Conservation (phyloP, 1,140 invertebrate genomes). For the Pristionchus pacificus region DNA sequence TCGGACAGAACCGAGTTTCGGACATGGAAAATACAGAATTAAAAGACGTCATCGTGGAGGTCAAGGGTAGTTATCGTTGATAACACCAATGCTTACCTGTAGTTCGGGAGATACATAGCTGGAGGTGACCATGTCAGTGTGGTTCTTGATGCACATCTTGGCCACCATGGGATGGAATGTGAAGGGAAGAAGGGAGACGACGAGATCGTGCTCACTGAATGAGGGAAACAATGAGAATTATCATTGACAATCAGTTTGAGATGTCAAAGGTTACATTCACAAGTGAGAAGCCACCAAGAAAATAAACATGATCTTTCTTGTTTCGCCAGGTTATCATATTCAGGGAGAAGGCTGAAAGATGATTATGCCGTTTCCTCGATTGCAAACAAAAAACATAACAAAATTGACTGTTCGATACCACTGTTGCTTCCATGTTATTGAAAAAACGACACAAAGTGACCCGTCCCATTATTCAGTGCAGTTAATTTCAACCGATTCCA, state of each 20-base stretch:
- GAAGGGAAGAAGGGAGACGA: conserved; percentile 84
- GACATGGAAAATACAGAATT: too few species aligned
- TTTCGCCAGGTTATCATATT: not conserved
- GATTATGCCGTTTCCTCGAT: not conserved
- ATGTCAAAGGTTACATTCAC: not conserved
- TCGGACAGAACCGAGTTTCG: too few species aligned
- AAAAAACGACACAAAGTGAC: too few species aligned
- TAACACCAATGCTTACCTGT: conserved; percentile 63
- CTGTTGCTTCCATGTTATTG: too few species aligned
- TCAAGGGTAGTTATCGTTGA: not conserved
- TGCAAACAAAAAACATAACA: conserved; percentile 1
- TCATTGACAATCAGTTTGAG: not conserved
- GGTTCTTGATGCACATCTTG: conserved; percentile 76
- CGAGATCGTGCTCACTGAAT: conserved; percentile 69
- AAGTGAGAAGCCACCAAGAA: not conserved
- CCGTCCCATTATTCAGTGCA: too few species aligned
- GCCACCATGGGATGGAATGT: conserved; percentile 77
- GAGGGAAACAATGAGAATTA: not conserved
- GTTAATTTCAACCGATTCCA: too few species aligned
- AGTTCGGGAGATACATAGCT: conserved; percentile 85
- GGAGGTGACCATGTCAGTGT: conserved; percentile 89
- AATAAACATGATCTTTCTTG: not conserved
- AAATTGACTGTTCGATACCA: too few species aligned
- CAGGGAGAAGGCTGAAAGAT: not conserved
- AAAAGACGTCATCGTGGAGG: too few species aligned